Percentiles rank a stretch among this genome's conserved stretches.
Conservation (phyloP, 2,113 vertebrate species). For the Microtus ochrogaster region DNA sequence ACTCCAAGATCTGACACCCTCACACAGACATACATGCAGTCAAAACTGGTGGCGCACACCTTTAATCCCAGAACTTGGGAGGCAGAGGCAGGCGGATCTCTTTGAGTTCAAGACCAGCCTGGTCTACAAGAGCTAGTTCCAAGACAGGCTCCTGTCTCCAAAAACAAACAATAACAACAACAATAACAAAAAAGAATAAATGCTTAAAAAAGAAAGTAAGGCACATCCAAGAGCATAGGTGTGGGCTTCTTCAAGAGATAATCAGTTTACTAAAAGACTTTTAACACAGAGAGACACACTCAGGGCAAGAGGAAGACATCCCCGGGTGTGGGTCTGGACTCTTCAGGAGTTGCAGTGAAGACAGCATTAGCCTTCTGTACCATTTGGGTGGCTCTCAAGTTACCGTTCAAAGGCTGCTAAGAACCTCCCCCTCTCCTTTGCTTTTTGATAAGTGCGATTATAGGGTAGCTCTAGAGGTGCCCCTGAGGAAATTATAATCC, state of each 20-base stretch:
- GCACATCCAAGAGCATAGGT: not conserved
- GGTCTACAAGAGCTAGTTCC: too few species aligned
- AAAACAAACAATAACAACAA: not conserved
- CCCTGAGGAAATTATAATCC: not conserved
- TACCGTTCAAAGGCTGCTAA: not conserved
- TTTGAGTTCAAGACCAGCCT: too few species aligned
- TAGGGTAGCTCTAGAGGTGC: too few species aligned
- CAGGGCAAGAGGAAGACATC: not conserved
- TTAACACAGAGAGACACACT: not conserved
- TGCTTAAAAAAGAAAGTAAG: not conserved
- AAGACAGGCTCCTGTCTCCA: too few species aligned
- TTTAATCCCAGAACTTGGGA: too few species aligned
- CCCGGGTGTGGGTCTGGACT: not conserved
- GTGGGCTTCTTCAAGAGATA: not conserved
- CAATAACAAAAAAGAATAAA: not conserved
- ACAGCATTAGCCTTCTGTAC: not conserved
- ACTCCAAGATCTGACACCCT: too few species aligned
- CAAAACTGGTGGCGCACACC: too few species aligned
- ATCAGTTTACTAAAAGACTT: not conserved
- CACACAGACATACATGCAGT: too few species aligned
- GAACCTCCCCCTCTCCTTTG: not conserved
- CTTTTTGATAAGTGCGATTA: not conserved
- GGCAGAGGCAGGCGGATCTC: too few species aligned
- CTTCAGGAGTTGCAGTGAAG: not conserved
- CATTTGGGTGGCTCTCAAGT: not conserved